phyloP scores from a whole-genome alignment of 2,113 vertebrate genomes.

The Callorhinus ursinus region DNA sequence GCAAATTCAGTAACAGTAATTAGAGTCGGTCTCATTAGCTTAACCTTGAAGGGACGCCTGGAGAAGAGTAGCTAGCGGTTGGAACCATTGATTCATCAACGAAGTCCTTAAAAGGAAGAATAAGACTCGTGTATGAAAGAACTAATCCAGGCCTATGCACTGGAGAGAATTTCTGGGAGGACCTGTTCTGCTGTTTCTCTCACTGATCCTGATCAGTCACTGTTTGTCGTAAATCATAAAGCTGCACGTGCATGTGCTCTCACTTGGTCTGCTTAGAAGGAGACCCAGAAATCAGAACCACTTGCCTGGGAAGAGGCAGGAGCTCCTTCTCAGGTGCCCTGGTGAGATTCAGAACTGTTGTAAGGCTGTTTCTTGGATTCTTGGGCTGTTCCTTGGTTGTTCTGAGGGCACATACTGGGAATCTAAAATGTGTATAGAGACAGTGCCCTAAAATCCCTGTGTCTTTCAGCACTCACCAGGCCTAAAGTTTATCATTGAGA shows the following conservation, averaged over 20 bases:
- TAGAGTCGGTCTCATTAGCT: not conserved
- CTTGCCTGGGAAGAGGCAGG: not conserved
- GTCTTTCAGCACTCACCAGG: not conserved
- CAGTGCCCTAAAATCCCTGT: not conserved
- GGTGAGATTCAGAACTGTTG: not conserved
- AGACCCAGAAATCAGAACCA: not conserved
- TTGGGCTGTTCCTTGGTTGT: not conserved
- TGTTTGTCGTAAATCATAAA: not conserved
- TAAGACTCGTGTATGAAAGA: not conserved
- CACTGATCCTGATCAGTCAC: not conserved
- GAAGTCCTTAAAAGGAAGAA: not conserved
- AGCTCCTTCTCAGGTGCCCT: not conserved
- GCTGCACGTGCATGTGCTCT: not conserved
- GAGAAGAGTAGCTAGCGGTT: not conserved
- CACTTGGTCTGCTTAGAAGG: not conserved
- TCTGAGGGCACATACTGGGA: not conserved
- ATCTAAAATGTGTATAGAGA: not conserved
- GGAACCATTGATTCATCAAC: not conserved
- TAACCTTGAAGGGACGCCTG: not conserved
- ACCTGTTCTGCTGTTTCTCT: not conserved
- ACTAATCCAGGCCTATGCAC: not conserved
- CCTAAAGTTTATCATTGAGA: not conserved
- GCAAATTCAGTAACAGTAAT: not conserved
- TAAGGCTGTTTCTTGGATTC: not conserved
- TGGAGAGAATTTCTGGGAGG: not conserved